phyloP scores from a whole-genome alignment of 2,113 vertebrate species.

The Triplophysa dalaica region DNA sequence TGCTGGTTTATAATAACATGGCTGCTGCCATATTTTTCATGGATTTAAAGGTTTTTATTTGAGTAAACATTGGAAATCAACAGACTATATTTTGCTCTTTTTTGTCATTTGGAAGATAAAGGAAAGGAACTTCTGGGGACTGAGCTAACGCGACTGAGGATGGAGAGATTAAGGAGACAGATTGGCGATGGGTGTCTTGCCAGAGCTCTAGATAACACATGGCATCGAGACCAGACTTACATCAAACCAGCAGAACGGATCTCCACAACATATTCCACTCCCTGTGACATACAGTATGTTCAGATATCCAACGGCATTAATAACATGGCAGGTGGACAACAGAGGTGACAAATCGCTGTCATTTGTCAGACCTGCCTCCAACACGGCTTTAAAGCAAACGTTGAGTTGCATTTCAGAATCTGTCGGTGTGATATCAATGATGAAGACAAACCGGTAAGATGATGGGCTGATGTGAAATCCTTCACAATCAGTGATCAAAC shows the following conservation, averaged over 20 bases:
- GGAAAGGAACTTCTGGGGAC: background rate
- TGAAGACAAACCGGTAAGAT: background rate
- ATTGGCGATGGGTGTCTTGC: background rate
- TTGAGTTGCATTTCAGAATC: background rate
- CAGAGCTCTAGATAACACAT: conserved; percentile 14
- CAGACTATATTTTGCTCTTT: conserved; percentile 1
- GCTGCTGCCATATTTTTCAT: no score
- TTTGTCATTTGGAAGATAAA: background rate
- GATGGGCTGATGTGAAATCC: no score
- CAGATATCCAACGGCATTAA: background rate
- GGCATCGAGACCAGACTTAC: background rate
- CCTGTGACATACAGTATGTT: background rate
- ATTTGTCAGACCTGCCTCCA: conserved; percentile 14
- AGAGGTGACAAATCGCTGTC: background rate
- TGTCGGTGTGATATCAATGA: conserved; percentile 2
- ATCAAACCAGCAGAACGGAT: background rate
- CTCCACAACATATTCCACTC: background rate
- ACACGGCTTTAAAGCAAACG: conserved; percentile 1
- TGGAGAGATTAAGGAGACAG: conserved; percentile 17
- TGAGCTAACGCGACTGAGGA: background rate
- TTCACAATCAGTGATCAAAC: background rate
- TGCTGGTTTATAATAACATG: no score
- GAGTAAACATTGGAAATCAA: background rate
- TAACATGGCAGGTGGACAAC: background rate
- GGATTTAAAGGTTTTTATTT: background rate